Percentiles rank a stretch among this genome's conserved stretches.
These are phyloP conservation scores for Conopomorpha cramerella DNA, from an alignment of 1,140 invertebrate species.

Conservation along the genomic window DNA sequence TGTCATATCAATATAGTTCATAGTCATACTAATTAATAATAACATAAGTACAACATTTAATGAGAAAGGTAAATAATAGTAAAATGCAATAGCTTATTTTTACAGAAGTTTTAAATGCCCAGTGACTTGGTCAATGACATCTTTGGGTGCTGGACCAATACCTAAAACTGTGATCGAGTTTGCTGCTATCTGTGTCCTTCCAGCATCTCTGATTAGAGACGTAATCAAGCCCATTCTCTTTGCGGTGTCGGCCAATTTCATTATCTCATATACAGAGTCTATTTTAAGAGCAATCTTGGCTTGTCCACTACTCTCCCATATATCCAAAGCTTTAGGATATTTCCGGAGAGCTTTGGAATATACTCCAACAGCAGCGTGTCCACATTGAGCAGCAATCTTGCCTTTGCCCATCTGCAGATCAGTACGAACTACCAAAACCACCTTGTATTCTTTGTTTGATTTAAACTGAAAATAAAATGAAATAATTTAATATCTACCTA, in stretches of 20 bases:
- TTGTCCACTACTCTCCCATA: constrained; percentile 81
- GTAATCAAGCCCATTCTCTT: constrained; percentile 70
- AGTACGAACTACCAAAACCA: constrained; percentile 85
- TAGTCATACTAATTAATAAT: too few relatives aligned
- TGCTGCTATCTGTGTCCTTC: constrained; percentile 84
- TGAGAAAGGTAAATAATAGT: too few relatives aligned
- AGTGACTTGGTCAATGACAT: constrained; percentile 79
- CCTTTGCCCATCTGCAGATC: constrained; percentile 95
- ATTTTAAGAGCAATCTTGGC: constrained; percentile 82
- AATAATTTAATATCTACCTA: too few relatives aligned
- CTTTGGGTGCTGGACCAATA: constrained; percentile 82
- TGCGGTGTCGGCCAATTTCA: constrained; percentile 70
- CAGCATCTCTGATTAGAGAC: constrained; percentile 83
- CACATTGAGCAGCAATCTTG: constrained; percentile 91
- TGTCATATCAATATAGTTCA: too few relatives aligned
- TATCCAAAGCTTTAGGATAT: constrained; percentile 66
- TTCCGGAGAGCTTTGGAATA: constrained; percentile 70
- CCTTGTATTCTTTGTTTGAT: constrained; percentile 67
- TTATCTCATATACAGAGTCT: constrained; percentile 69
- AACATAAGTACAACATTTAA: too few relatives aligned
- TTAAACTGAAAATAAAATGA: constrained; percentile 23
- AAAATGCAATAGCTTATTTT: too few relatives aligned
- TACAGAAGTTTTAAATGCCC: constrained; percentile 87
- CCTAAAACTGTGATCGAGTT: constrained; percentile 88
- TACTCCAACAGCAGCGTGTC: constrained; percentile 84